These are phyloP conservation scores for Neofelis nebulosa DNA, from an alignment of 2,113 vertebrate genomes.

Conservation along the genomic window DNA sequence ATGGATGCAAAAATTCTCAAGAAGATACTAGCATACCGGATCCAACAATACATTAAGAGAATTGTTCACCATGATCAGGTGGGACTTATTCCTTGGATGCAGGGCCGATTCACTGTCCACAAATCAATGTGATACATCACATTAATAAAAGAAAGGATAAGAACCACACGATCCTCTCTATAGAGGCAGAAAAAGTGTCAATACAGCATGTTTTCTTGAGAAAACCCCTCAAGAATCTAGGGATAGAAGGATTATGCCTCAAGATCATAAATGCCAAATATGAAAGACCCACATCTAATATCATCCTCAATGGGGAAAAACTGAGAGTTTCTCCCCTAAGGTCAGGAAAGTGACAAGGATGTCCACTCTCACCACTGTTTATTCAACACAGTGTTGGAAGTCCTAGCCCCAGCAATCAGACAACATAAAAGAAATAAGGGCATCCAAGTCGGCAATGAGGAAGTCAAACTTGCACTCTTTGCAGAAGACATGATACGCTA, in stretches of 20 bases:
- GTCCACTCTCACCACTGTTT: not conserved
- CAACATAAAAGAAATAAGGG: not conserved
- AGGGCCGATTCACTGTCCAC: not conserved
- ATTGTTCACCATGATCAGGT: not conserved
- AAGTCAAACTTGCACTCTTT: not conserved
- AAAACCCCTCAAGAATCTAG: not conserved
- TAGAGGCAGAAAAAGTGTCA: not conserved
- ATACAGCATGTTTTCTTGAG: not conserved
- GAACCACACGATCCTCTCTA: not conserved
- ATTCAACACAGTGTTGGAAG: not conserved
- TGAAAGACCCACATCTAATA: not conserved
- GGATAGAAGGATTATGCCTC: not conserved
- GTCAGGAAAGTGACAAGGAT: not conserved
- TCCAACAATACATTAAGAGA: not conserved
- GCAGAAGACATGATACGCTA: not conserved
- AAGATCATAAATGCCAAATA: not conserved
- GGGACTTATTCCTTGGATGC: not conserved
- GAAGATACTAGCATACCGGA: not conserved
- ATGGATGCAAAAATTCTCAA: not conserved
- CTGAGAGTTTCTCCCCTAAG: not conserved
- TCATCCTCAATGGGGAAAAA: not conserved
- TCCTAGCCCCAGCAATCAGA: not conserved
- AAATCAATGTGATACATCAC: not conserved
- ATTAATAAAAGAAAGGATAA: not conserved
- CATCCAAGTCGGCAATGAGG: not conserved